phyloP scores from a whole-genome alignment of 2,113 vertebrate species.

The Nyctibius bracteatus region DNA sequence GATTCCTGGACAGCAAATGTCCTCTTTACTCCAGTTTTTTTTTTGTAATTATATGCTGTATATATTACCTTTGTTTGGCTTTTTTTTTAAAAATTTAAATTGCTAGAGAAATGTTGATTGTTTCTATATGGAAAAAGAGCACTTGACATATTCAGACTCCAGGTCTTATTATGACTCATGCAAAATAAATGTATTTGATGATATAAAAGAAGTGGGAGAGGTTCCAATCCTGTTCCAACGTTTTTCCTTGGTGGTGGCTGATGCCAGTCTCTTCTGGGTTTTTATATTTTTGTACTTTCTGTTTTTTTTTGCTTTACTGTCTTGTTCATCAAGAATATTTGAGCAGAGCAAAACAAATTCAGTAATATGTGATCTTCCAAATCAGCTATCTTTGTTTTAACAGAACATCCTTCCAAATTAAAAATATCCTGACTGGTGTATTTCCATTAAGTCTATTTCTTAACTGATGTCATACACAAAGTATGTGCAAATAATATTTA shows the following conservation, averaged over 20 bases:
- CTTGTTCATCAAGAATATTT: background rate
- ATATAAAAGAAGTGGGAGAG: background rate
- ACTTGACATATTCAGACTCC: background rate
- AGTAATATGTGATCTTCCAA: background rate
- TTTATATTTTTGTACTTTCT: background rate
- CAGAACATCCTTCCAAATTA: conserved; percentile 12
- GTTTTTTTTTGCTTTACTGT: background rate
- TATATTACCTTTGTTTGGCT: background rate
- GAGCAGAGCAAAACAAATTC: background rate
- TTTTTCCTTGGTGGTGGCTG: background rate
- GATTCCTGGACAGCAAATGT: background rate
- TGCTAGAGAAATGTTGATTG: background rate
- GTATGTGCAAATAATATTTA: background rate
- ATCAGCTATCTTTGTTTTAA: conserved; percentile 32
- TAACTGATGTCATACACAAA: background rate
- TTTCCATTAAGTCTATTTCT: background rate
- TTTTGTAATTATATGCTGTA: background rate
- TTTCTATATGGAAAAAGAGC: background rate
- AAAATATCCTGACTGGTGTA: conserved; percentile 3
- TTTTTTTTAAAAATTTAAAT: background rate
- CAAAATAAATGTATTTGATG: background rate
- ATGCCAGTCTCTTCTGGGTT: background rate
- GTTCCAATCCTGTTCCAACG: background rate
- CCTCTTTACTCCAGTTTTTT: background rate
- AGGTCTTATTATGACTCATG: background rate